phyloP scores from a whole-genome alignment of 64 coral and sea anemone species.

The Montipora cactus region DNA sequence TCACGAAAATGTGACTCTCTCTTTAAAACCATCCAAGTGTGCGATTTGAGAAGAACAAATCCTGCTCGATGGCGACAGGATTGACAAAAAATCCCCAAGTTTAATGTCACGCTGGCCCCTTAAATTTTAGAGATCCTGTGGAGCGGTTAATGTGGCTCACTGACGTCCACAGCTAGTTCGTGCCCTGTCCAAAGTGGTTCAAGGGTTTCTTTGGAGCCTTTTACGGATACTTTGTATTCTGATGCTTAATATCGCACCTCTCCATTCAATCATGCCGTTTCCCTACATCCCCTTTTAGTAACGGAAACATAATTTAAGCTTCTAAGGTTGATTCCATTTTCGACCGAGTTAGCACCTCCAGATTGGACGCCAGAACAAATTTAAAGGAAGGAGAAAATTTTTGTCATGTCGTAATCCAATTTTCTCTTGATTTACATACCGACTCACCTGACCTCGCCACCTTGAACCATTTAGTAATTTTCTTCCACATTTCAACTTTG shows the following conservation, averaged over 20 bases:
- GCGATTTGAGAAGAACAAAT: not conserved
- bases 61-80: no score
- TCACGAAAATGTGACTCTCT: not conserved
- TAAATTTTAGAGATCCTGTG: not conserved
- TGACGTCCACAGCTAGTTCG: not conserved
- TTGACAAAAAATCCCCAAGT: not conserved
- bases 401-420: not conserved
- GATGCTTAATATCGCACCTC: not conserved
- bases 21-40: not conserved
- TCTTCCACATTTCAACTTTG: not conserved
- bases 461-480: not conserved
- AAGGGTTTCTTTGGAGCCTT: not conserved
- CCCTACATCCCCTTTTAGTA: not conserved
- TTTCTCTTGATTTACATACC: not conserved
- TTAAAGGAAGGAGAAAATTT: not conserved
- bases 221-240: not conserved
- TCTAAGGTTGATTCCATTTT: not conserved
- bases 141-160: not conserved
- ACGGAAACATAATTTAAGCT: conserved; percentile 1
- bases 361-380: not conserved
- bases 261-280: not conserved
- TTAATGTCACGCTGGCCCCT: not conserved
- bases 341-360: not conserved
- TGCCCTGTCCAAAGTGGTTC: not conserved
- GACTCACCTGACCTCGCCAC: not conserved